Conservation (phyloP, 1,140 invertebrate species). For the Polyergus mexicanus region DNA sequence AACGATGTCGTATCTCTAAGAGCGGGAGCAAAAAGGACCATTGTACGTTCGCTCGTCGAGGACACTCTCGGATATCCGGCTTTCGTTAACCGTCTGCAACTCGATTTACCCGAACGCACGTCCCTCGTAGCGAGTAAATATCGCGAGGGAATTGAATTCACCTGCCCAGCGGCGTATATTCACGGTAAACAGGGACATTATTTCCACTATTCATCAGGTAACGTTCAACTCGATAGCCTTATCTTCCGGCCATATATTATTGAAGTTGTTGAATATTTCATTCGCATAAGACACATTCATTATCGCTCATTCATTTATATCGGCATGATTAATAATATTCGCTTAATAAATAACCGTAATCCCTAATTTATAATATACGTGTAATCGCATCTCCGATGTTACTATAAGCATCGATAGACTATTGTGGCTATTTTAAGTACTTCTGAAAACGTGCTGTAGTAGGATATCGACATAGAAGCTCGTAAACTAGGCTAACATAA, state of each 20-base stretch:
- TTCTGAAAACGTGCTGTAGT: not conserved
- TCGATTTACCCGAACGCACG: conserved; percentile 37
- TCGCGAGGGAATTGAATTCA: conserved; percentile 44
- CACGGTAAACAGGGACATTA: conserved; percentile 24
- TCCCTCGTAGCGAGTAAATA: conserved; percentile 44
- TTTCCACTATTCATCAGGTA: conserved; percentile 12
- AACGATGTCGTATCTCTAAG: conserved; percentile 45
- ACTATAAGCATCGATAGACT: too few relatives aligned
- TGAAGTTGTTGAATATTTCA: conserved; percentile 7
- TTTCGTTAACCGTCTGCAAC: conserved; percentile 38
- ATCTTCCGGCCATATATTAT: conserved; percentile 13
- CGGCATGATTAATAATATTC: not conserved
- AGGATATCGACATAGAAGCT: not conserved
- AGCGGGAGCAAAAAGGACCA: conserved; percentile 36
- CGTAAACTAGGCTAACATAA: not conserved
- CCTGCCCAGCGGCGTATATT: conserved; percentile 7
- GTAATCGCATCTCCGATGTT: not conserved
- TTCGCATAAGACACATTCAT: not conserved
- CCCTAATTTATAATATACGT: not conserved
- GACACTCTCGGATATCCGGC: conserved; percentile 35
- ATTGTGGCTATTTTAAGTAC: not conserved
- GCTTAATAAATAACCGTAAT: not conserved
- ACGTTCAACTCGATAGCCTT: conserved; percentile 4
- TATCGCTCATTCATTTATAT: not conserved
- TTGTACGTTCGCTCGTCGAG: conserved; percentile 17